Percentiles rank a stretch among this genome's conserved stretches.
These are phyloP conservation scores for Actinernus sp. DNA, from an alignment of 92 coral and sea anemone species.

Conservation along the genomic window DNA sequence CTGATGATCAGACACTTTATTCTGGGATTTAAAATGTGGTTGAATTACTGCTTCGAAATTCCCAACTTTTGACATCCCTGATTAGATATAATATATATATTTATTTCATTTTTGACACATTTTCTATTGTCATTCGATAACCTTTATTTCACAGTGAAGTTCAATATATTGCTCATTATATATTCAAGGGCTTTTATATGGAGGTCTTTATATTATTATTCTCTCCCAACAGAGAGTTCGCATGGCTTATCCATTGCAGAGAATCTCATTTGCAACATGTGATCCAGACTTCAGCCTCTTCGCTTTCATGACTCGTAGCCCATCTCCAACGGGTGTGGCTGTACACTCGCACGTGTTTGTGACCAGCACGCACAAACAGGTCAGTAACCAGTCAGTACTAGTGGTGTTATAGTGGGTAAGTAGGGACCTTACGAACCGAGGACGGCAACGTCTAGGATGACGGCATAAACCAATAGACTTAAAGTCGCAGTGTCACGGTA, in stretches of 20 bases:
- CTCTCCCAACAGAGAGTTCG: constrained; percentile 71
- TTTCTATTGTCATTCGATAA: no score
- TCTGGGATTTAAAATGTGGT: background rate
- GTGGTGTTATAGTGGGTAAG: no score
- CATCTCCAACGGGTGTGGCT: constrained; percentile 82
- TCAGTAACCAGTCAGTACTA: no score
- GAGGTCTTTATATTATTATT: background rate
- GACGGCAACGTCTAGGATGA: no score
- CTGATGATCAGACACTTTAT: background rate
- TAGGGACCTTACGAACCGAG: no score
- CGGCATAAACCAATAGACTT: no score
- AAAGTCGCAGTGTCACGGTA: no score
- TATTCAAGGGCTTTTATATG: no score
- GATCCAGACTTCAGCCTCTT: constrained; percentile 87
- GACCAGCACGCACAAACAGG: no score
- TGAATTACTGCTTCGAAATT: background rate
- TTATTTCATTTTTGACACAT: no score
- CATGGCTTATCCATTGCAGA: constrained; percentile 96
- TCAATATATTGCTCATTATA: no score
- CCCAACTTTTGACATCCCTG: background rate
- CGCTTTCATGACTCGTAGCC: constrained; percentile 94
- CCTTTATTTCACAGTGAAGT: no score
- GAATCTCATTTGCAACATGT: constrained; percentile 94
- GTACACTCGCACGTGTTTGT: constrained; percentile 77
- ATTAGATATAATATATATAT: background rate